Base-by-base conservation (phyloP, 2,888 invertebrate genomes). In the Eilema griseolum region DNA sequence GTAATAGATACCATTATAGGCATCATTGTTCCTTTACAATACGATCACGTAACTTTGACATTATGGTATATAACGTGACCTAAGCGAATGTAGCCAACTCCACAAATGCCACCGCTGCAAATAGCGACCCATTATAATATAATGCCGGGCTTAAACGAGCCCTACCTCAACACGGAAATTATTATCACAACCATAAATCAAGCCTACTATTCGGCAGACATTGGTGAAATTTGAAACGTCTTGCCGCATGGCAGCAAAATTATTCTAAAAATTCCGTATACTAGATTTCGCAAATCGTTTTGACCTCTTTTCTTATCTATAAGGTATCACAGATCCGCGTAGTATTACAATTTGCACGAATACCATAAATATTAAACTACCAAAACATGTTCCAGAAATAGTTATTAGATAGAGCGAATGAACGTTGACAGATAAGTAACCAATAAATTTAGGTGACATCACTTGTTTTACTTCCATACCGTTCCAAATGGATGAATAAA, bases 161-260 rank as follows among this genome's bases (percentile, higher is more conserved):
- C 92, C 91, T 91, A 91, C 92, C 91, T 88, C 92, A 93, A 93
- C 88, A 86, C 86, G 89, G 90, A 93, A 90, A 91, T 92, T 90
- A 92, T 92, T 91, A 92, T 92, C 86, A 85, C 85, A 79, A 76
- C 77, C 88, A 90, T 93, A 92, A 92, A 93, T 92, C 90, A 90
- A 83, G 80, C 76, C 79, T 75, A 74, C 77, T 83, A 84, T 83
- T 72, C 85, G 86, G 87, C 85, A 89, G 87, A 88, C 83, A 82
- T 26, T 82, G 83, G 84, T 81, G 84, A 86, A 88, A 86, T 85
- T 86, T 86, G 85, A 87, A 88, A 82, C 81, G 80, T 82, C 78
- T 78, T 67, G 67, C 75, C 76, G 66, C 71, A 71, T 65, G 67
- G 31, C 67, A 69, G 56, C 62, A 75, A 75, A 73, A 72, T 26